Evolutionary conservation across 2,888 invertebrate genomes (phyloP), one percentile per base, ranked within the genome.

Genomic region (Synanthedon formicaeformis): DNA sequence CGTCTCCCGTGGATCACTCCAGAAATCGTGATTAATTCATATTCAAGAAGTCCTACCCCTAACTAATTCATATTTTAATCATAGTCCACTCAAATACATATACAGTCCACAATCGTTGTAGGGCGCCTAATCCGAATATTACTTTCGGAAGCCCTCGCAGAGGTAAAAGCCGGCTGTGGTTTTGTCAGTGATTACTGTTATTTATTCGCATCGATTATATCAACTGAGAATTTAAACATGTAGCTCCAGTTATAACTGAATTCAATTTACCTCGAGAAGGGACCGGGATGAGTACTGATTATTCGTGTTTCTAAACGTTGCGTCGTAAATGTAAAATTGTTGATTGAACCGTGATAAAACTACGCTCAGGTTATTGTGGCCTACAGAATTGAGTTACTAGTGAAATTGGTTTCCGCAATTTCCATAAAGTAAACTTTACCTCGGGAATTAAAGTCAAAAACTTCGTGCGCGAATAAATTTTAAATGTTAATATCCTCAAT

Each of bases 281-380:
- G 56, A 48, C 51, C 50, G 27, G 45, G 55, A 40, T 52, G 48
- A 50, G 54, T 54, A 52, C 55, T 54, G 58, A 58, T 59, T 59
- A 60, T 58, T 60, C 54, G 11, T 49, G 50, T 34, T 34, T 18
- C 40, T 23, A 13, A 34, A 50, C 50, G 40, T 34, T 14, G 34
- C 50, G 54, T 56, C 55, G 57, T 58, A 57, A 58, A 53, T 51
- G 50, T 48, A 52, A 55, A 58, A 60, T 58, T 60, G 63, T 60
- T 60, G 61, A 61, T 61, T 57, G 57, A 56, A 54, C 58, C 57
- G 54, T 58, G 57, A 58, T 58, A 56, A 53, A 58, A 59, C 60
- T 59, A 58, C 34, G 23, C 40, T 40, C n/a, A 51, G 52, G 52
- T 57, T 56, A 58, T 56, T 55, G 41, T 51, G 51, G 45, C 50